Conservation (phyloP, 92 coral and sea anemone genomes). For the Palythoa heliodiscus region DNA sequence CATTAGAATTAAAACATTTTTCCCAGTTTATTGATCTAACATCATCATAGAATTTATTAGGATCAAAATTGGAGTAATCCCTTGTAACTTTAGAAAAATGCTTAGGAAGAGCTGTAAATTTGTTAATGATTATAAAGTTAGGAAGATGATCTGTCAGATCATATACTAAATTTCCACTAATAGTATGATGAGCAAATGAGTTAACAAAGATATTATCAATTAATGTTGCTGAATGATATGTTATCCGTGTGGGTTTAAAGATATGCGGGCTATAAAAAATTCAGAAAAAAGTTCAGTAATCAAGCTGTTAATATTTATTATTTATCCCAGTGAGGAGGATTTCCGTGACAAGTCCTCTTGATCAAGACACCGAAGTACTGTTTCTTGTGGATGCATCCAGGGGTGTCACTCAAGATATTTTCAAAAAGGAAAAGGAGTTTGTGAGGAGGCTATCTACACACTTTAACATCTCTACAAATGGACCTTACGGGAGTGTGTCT, state of each 20-base stretch:
- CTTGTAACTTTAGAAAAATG: background rate
- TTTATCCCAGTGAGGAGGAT: constrained; percentile 8
- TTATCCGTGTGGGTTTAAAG: background rate
- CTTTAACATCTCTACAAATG: constrained; percentile 55
- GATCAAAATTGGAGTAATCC: background rate
- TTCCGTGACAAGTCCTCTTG: constrained; percentile 29
- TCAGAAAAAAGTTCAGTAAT: too few species aligned
- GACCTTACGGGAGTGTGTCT: constrained; percentile 65
- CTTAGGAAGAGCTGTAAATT: background rate
- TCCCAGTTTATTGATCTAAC: background rate
- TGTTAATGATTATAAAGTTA: too few species aligned
- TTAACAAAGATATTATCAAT: background rate
- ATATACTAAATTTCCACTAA: background rate
- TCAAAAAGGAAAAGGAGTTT: constrained; percentile 74
- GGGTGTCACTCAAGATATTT: constrained; percentile 62
- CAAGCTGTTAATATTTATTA: background rate
- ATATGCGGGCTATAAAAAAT: background rate
- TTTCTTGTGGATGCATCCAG: constrained; percentile 84
- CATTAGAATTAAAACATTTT: background rate
- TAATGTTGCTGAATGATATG: background rate
- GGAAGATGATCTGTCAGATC: background rate
- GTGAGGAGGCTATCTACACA: constrained; percentile 64
- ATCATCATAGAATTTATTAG: background rate
- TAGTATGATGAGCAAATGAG: background rate
- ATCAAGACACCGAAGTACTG: constrained; percentile 62